Conservation (phyloP, 2,113 vertebrate genomes). For the Thryonomys swinderianus region DNA sequence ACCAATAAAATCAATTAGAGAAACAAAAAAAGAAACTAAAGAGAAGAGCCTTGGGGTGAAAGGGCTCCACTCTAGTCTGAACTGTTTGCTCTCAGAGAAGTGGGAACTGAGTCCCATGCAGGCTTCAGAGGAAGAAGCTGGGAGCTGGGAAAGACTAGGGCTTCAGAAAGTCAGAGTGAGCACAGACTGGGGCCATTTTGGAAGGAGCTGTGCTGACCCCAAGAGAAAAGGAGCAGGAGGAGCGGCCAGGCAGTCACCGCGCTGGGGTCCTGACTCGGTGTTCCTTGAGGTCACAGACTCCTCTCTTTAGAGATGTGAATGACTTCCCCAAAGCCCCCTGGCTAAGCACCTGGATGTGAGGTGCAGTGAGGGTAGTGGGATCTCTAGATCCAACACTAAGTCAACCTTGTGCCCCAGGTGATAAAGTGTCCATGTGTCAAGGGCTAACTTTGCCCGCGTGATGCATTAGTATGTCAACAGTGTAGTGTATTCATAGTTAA, state of each 20-base stretch:
- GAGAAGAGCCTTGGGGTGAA: not conserved
- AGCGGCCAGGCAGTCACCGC: not conserved
- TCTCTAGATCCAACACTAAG: not conserved
- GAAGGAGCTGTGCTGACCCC: not conserved
- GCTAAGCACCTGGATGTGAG: not conserved
- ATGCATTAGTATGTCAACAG: not conserved
- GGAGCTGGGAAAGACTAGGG: not conserved
- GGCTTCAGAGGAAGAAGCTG: not conserved
- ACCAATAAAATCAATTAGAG: too few relatives aligned
- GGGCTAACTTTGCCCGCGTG: not conserved
- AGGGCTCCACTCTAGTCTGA: not conserved
- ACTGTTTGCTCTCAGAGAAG: not conserved
- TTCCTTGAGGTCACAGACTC: not conserved
- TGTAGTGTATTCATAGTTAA: not conserved
- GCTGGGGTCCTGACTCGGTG: fast-evolving
- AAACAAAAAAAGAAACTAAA: too few relatives aligned
- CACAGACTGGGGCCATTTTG: not conserved
- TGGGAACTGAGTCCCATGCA: not conserved
- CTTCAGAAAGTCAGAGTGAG: not conserved
- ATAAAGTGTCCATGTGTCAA: not conserved
- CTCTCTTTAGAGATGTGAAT: not conserved
- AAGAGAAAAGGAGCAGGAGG: not conserved
- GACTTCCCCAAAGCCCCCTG: not conserved
- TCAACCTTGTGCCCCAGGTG: not conserved
- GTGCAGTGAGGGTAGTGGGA: not conserved